phyloP scores from a whole-genome alignment of 2,797 vertebrate genomes.

The Peromyscus nudipes region DNA sequence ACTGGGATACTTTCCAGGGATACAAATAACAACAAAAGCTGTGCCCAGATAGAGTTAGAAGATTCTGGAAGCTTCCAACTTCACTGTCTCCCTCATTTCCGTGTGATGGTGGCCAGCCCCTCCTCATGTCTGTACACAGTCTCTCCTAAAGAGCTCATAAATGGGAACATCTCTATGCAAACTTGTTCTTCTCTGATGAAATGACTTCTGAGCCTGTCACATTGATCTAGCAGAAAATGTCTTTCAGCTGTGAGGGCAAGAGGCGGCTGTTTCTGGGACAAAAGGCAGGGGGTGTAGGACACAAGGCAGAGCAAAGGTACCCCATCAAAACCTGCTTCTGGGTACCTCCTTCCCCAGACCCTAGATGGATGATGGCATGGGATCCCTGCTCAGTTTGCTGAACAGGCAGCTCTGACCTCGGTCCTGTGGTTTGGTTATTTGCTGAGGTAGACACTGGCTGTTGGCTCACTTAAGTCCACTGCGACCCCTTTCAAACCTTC shows the following conservation, averaged over 20 bases:
- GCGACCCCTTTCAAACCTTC: not conserved
- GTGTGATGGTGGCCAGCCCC: accelerated
- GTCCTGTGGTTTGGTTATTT: not conserved
- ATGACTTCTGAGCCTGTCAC: too few relatives aligned
- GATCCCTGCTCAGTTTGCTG: not conserved
- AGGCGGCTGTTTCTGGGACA: too few relatives aligned
- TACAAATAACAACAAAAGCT: not conserved
- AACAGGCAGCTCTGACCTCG: not conserved
- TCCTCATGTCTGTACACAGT: not conserved
- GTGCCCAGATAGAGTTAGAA: not conserved
- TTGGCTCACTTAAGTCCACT: not conserved
- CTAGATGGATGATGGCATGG: not conserved
- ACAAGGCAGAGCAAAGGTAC: not conserved
- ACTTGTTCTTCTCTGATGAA: not conserved
- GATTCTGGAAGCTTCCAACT: not conserved
- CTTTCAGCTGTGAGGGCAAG: not conserved
- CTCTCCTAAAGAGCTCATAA: not conserved
- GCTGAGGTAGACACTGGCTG: not conserved
- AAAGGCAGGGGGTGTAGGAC: not conserved
- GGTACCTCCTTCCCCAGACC: not conserved
- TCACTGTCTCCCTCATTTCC: too few relatives aligned
- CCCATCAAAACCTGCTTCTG: not conserved
- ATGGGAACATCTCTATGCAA: not conserved
- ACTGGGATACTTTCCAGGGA: not conserved
- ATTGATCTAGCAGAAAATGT: not conserved